Conservation (phyloP, 2,888 invertebrate species). For the Tubulanus polymorphus region DNA sequence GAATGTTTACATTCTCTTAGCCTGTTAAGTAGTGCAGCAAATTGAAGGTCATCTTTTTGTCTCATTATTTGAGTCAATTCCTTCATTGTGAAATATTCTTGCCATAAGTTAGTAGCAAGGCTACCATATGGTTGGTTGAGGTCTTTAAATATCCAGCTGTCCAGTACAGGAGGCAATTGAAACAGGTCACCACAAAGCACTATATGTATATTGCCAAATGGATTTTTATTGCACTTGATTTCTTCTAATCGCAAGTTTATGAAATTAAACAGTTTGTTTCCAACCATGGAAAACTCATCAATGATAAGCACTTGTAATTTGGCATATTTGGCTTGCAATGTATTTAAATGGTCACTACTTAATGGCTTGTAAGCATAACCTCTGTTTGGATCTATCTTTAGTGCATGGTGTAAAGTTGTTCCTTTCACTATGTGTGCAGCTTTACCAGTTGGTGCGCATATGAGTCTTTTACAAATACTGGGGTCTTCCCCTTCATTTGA, state of each 20-base stretch:
- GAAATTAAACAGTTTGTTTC: slow-evolving; percentile 21
- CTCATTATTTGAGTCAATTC: slow-evolving; percentile 24
- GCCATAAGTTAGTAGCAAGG: slow-evolving; percentile 22
- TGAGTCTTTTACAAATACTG: background rate
- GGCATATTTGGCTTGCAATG: slow-evolving; percentile 14
- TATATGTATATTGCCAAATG: slow-evolving; percentile 23
- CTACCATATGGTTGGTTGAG: slow-evolving; percentile 5
- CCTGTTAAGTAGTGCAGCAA: slow-evolving; percentile 24
- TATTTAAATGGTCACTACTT: slow-evolving; percentile 6
- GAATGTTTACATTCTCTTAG: slow-evolving; percentile 22
- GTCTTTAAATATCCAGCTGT: slow-evolving; percentile 14
- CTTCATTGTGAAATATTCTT: slow-evolving; percentile 17
- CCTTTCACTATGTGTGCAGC: slow-evolving; percentile 4
- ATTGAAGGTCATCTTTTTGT: slow-evolving; percentile 20
- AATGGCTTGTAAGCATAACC: slow-evolving; percentile 9
- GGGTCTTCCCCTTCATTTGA: background rate
- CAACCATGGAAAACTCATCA: slow-evolving; percentile 26
- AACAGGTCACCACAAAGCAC: slow-evolving; percentile 22
- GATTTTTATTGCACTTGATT: slow-evolving; percentile 14
- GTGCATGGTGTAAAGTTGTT: slow-evolving; percentile 7
- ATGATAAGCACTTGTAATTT: slow-evolving; percentile 17
- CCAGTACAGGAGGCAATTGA: slow-evolving; percentile 22
- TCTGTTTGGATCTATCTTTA: slow-evolving; percentile 8
- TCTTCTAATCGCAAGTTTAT: slow-evolving; percentile 21
- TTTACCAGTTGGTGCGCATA: background rate